These are phyloP conservation scores for Alsophila aescularia DNA, from an alignment of 2,888 invertebrate genomes.

Conservation along the genomic window DNA sequence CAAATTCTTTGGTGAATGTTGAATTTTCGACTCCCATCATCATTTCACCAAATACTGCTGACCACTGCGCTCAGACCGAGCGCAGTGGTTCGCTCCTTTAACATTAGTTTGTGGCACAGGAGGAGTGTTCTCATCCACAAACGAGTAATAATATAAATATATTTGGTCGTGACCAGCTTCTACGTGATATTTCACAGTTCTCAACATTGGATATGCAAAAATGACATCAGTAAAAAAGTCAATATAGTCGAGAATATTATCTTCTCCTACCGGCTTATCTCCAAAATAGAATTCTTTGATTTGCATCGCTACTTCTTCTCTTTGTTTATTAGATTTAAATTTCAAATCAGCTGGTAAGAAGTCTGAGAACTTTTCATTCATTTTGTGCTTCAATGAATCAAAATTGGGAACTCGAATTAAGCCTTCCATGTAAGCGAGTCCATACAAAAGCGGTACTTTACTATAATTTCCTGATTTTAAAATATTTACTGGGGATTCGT, in stretches of 20 bases:
- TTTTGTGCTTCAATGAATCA: constrained; percentile 47
- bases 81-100: constrained; percentile 48
- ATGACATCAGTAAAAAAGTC: constrained; percentile 51
- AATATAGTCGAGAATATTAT: constrained; percentile 43
- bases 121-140: constrained; percentile 39
- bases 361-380: constrained; percentile 61
- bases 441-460: constrained; percentile 55
- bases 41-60: constrained; percentile 41
- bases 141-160: constrained; percentile 53
- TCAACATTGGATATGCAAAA: constrained; percentile 41
- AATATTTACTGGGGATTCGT: constrained; percentile 50
- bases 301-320: constrained; percentile 41
- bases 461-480: constrained; percentile 43
- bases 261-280: constrained; percentile 37
- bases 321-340: constrained; percentile 45
- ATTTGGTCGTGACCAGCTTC: constrained; percentile 45
- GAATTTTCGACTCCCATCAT: background rate
- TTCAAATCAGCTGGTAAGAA: constrained; percentile 59
- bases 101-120: constrained; percentile 39
- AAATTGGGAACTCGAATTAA: constrained; percentile 45
- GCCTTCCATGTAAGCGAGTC: constrained; percentile 63
- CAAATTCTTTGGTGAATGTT: background rate
- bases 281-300: constrained; percentile 55
- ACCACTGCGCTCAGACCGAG: constrained; percentile 43
- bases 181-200: constrained; percentile 41